Base-by-base conservation (phyloP, 1,140 invertebrate genomes). In the Lepidurus couesii region DNA sequence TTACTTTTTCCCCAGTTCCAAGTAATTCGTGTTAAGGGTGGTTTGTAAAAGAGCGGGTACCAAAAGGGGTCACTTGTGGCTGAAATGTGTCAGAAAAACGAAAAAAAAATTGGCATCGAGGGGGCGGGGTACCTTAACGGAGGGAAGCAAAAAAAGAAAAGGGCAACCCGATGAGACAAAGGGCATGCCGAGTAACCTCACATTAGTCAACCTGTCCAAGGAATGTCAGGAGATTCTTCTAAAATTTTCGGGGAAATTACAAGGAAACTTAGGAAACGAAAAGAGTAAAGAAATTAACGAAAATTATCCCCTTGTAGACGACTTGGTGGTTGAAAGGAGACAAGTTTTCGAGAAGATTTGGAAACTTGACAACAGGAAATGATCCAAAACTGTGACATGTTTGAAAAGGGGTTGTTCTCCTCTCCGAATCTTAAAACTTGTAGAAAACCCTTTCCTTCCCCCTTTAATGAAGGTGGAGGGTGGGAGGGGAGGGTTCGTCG, bases 121-220 rank as follows among this genome's bases (percentile, higher is more conserved):
- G 53, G 53, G 53, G 53, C 53, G 53, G 53, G 53, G 8, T 21
- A 65, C 53, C 21, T 65, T 13, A 21, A 65, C 16, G 53, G 53
- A 65, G 16, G n/a, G 16, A 34, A 34, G 34, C 34, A 34, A 34
- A 34, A 34, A 34, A 34, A 9, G 4, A 65, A 65, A 11, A n/a
- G 53, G 53, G 53, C 16, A 65, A 65, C 53, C 53, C 16, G 3
- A 65, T 65, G 53, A 65, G 53, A 65, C 53, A 65, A 65, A 65
- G 53, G 53, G 53, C 53, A 65, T 5, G 53, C 53, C 53, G 53
- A 65, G n/a, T 65, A 65, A 65, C 53, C 53, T 65, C 53, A 65
- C 53, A 65, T 65, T 65, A 65, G 53, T 65, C 53, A 65, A 21
- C 53, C 53, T 65, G 53, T 21, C 53, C 16, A 65, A n/a, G 53